phyloP scores from a whole-genome alignment of 1,140 invertebrate species.

The Solen grandis region DNA sequence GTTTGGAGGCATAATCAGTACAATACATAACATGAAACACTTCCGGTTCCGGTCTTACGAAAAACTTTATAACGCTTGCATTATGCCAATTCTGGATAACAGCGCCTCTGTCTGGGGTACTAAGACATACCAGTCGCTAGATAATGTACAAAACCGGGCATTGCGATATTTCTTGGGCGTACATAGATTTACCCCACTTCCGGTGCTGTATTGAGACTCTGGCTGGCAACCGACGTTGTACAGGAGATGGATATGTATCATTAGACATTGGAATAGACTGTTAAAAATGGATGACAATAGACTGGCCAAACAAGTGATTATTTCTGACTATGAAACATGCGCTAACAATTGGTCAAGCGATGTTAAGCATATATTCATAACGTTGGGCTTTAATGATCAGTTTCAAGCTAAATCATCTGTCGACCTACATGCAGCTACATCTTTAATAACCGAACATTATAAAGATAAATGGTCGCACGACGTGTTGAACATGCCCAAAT shows the following conservation, averaged over 20 bases:
- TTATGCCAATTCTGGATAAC: slow-evolving; percentile 48
- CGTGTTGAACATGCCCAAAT: background rate
- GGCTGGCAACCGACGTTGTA: background rate
- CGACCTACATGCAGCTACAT: background rate
- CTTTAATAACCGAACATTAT: background rate
- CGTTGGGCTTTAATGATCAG: background rate
- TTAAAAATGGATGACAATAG: no score
- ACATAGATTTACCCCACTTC: no score
- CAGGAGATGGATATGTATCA: slow-evolving; percentile 2
- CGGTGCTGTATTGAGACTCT: slow-evolving; percentile 5
- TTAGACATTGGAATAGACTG: slow-evolving; percentile 36
- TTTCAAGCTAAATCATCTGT: background rate
- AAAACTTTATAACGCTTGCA: background rate
- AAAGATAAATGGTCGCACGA: background rate
- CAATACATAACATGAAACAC: slow-evolving; percentile 1
- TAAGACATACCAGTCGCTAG: no score
- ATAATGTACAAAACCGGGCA: slow-evolving; percentile 54
- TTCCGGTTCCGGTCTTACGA: slow-evolving; percentile 8
- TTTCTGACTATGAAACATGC: no score
- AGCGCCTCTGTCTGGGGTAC: slow-evolving; percentile 40
- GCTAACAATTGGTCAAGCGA: no score
- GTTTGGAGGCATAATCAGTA: background rate
- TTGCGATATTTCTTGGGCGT: slow-evolving; percentile 54
- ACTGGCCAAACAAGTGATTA: no score
- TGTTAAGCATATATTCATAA: no score